A percentile compares a stretch with the other conserved stretches of the same genome.
Conservation (phyloP, 2,888 invertebrate genomes). For the Syrista parreyssii region DNA sequence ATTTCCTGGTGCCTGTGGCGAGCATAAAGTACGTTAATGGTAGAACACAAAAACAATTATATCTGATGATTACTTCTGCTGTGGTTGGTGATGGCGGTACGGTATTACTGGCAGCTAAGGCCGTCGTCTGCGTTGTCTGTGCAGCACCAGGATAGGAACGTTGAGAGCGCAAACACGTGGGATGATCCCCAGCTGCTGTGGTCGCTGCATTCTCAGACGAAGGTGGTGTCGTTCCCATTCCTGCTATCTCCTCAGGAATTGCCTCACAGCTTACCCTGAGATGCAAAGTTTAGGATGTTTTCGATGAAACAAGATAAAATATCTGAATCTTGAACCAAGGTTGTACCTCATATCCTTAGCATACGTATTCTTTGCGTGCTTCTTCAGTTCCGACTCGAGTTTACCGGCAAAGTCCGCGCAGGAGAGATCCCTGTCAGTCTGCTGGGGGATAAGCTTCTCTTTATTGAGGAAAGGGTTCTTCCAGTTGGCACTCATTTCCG, state of each 20-base stretch:
- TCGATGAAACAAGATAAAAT: background rate
- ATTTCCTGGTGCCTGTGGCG: constrained; percentile 48
- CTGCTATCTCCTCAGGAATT: constrained; percentile 88
- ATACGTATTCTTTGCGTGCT: constrained; percentile 75
- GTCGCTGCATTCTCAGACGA: constrained; percentile 61
- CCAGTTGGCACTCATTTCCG: constrained; percentile 92
- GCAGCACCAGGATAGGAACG: constrained; percentile 68
- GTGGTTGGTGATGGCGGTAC: constrained; percentile 68
- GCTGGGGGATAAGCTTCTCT: constrained; percentile 59
- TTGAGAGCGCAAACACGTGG: constrained; percentile 66
- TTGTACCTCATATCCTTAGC: constrained; percentile 75
- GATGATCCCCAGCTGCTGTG: constrained; percentile 58
- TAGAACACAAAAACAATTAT: background rate
- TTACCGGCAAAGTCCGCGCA: constrained; percentile 54
- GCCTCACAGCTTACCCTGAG: constrained; percentile 85
- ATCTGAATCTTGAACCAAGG: background rate
- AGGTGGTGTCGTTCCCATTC: constrained; percentile 79
- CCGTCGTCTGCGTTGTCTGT: constrained; percentile 55
- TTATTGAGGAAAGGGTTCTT: constrained; percentile 75
- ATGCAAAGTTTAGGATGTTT: background rate
- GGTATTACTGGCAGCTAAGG: constrained; percentile 60
- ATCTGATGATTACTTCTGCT: constrained; percentile 39
- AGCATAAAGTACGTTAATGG: background rate
- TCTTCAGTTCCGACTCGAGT: constrained; percentile 69
- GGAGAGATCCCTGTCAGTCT: constrained; percentile 45